phyloP scores from a whole-genome alignment of 53 echinoderm and acorn worm species.

The Paracentrotus lividus region DNA sequence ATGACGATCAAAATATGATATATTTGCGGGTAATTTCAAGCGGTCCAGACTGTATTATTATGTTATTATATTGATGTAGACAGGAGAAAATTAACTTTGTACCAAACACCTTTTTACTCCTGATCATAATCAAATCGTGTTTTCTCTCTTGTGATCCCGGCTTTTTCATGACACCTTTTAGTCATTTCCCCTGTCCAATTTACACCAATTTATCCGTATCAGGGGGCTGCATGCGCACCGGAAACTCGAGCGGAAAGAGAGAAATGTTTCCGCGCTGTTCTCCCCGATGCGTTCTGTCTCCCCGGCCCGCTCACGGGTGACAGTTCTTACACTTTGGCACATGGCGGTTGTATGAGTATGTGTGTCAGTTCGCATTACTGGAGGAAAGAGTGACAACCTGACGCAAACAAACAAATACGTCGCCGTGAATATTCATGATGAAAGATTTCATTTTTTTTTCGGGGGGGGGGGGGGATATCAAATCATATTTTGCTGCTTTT shows the following conservation, averaged over 20 bases:
- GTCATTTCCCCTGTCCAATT: conserved; percentile 67
- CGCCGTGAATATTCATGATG: conserved; percentile 40
- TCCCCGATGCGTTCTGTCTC: conserved; percentile 24
- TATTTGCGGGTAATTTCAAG: neutral
- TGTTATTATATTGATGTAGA: conserved; percentile 23
- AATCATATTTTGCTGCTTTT: conserved; percentile 24
- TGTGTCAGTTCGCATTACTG: conserved; percentile 52
- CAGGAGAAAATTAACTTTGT: conserved; percentile 18
- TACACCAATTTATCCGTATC: conserved; percentile 43
- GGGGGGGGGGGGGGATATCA: neutral
- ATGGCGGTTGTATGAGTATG: conserved; percentile 17
- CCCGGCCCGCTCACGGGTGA: neutral
- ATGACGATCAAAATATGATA: neutral
- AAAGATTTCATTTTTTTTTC: conserved; percentile 33
- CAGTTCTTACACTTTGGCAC: neutral
- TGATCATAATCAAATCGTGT: conserved; percentile 48
- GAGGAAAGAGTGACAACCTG: conserved; percentile 43
- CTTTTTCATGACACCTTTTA: conserved; percentile 45
- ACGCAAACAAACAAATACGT: conserved; percentile 50
- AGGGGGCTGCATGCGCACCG: neutral
- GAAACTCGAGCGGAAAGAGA: conserved; percentile 56
- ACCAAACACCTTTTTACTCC: conserved; percentile 39
- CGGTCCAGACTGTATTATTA: conserved; percentile 30
- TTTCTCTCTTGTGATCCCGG: conserved; percentile 33
- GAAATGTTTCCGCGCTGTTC: conserved; percentile 50